Percentiles rank a stretch among this genome's conserved stretches.
These are phyloP conservation scores for Notothenia rossii DNA, from an alignment of 2,113 vertebrate species.

Conservation along the genomic window DNA sequence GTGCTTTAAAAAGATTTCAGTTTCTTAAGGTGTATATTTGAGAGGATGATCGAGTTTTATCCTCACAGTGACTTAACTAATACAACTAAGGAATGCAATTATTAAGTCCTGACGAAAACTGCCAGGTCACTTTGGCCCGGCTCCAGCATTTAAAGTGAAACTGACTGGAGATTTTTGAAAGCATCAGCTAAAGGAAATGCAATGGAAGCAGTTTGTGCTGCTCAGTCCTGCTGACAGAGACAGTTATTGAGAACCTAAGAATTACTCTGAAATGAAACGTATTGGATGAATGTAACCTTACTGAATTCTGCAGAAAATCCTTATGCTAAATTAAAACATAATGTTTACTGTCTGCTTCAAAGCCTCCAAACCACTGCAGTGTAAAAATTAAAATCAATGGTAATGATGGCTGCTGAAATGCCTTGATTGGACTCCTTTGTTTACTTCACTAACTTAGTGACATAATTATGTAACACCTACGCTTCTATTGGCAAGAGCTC, in stretches of 20 bases:
- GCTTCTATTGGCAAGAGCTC: too few relatives aligned
- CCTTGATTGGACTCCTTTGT: too few relatives aligned
- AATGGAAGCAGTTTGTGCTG: rapidly evolving
- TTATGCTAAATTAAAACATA: neutral
- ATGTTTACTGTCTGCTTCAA: neutral
- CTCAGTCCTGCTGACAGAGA: neutral
- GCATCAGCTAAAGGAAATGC: too few relatives aligned
- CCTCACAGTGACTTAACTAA: neutral
- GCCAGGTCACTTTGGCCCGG: neutral
- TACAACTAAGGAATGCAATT: conserved; percentile 32
- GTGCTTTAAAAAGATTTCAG: neutral
- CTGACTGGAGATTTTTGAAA: neutral
- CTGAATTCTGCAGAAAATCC: neutral
- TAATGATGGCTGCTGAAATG: neutral
- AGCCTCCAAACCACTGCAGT: too few relatives aligned
- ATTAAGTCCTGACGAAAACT: conserved; percentile 33
- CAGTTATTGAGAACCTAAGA: neutral
- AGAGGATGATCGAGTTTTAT: neutral
- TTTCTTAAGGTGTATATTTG: conserved; percentile 3
- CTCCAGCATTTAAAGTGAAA: neutral
- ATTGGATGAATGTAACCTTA: neutral
- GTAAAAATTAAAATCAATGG: too few relatives aligned
- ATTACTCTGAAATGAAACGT: neutral
- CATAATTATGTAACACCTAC: too few relatives aligned
- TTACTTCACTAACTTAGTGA: too few relatives aligned